Conservation (phyloP, 2,888 invertebrate species). For the Podabrus alpinus region DNA sequence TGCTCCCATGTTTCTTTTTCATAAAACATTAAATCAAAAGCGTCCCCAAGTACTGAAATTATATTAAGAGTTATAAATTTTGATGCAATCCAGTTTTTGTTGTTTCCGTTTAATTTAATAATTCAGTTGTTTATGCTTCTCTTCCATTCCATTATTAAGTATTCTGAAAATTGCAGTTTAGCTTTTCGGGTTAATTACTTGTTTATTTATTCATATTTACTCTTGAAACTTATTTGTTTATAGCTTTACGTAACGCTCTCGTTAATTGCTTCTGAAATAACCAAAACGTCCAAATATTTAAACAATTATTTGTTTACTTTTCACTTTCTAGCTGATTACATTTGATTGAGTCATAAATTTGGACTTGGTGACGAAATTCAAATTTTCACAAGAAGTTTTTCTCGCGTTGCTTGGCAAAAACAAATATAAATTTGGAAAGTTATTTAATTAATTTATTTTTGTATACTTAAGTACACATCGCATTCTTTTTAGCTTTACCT, state of each 20-base stretch:
- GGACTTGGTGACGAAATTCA: background rate
- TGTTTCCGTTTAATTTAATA: background rate
- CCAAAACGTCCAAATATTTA: slow-evolving; percentile 1
- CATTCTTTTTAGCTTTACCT: slow-evolving; percentile 25
- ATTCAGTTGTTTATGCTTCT: background rate
- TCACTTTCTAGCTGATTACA: background rate
- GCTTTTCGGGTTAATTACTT: background rate
- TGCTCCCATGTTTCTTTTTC: background rate
- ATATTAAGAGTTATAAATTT: slow-evolving; percentile 4
- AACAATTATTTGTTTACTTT: background rate
- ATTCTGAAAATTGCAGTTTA: background rate
- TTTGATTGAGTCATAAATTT: background rate
- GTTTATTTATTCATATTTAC: background rate
- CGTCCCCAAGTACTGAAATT: background rate
- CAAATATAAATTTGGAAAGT: background rate
- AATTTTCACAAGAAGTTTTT: background rate
- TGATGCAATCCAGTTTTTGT: background rate
- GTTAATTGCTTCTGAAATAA: background rate
- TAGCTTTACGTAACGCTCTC: background rate
- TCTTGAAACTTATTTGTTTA: background rate
- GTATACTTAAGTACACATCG: background rate
- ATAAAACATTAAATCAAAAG: slow-evolving; percentile 5
- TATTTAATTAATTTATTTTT: slow-evolving; percentile 6
- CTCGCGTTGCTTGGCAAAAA: background rate
- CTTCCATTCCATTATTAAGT: background rate